Percentiles rank a stretch among this genome's conserved stretches.
Evolutionary conservation across 1,140 invertebrate species (phyloP).

Genomic region (Pissodes strobi): DNA sequence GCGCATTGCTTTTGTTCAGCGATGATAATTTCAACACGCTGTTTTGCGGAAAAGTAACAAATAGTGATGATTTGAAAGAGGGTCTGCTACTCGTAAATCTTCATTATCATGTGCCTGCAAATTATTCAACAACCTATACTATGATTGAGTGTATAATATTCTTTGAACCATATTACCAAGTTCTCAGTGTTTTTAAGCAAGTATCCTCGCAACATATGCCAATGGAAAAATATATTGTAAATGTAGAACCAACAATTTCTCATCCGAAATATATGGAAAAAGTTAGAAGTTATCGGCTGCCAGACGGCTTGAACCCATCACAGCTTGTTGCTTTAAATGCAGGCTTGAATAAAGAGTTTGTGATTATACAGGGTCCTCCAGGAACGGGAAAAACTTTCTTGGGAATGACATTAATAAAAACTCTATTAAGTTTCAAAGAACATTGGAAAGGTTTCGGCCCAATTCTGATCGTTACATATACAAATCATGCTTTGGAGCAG

Average conservation of each 20-base stretch:
- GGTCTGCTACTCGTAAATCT: conserved; percentile 60
- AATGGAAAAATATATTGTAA: conserved; percentile 62
- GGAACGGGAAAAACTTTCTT: conserved; percentile 80
- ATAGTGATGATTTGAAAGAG: conserved; percentile 58
- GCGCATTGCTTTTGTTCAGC: conserved; percentile 72
- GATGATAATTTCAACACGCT: conserved; percentile 68
- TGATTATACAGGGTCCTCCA: conserved; percentile 80
- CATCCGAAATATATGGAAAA: conserved; percentile 34
- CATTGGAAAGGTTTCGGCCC: conserved; percentile 53
- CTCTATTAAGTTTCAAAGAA: conserved; percentile 60
- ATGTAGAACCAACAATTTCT: conserved; percentile 51
- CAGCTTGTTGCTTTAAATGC: conserved; percentile 64
- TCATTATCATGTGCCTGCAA: conserved; percentile 27
- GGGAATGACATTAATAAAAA: conserved; percentile 67
- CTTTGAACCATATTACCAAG: conserved; percentile 69
- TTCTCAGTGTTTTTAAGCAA: conserved; percentile 54
- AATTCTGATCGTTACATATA: conserved; percentile 81
- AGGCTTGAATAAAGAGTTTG: conserved; percentile 65
- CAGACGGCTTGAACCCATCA: conserved; percentile 58
- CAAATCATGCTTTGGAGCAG: conserved; percentile 87
- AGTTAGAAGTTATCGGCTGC: conserved; percentile 37
- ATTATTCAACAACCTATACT: conserved; percentile 48
- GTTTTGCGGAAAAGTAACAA: conserved; percentile 67
- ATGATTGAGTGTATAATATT: conserved; percentile 72
- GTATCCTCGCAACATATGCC: conserved; percentile 61